These are phyloP conservation scores for Hyposmocoma kahamanoa DNA, from an alignment of 1,140 invertebrate genomes.

Conservation along the genomic window DNA sequence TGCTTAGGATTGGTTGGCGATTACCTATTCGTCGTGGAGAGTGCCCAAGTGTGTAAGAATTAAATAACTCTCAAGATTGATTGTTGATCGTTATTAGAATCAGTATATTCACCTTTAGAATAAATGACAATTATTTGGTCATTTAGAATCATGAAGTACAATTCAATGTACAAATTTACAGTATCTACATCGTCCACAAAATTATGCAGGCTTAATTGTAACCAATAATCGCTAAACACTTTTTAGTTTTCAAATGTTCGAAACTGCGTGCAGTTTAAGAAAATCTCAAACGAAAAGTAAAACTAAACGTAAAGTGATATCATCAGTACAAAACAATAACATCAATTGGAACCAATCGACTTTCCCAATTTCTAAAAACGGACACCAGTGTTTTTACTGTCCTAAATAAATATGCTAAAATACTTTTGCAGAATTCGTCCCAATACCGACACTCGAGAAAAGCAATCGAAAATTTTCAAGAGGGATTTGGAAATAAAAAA, in stretches of 20 bases:
- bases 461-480: constrained; percentile 10
- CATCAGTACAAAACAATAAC: constrained; percentile 5
- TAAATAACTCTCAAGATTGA: neutral
- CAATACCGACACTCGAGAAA: constrained; percentile 28
- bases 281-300: too few species aligned
- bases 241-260: too few species aligned
- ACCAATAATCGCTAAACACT: too few species aligned
- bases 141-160: too few species aligned
- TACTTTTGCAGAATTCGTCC: constrained; percentile 36
- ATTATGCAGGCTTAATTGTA: too few species aligned
- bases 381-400: constrained; percentile 37
- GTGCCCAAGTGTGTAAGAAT: neutral
- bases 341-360: constrained; percentile 27
- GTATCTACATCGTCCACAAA: too few species aligned
- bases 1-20: constrained; percentile 61
- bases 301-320: too few species aligned
- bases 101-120: too few species aligned
- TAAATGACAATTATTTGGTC: too few species aligned
- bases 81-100: too few species aligned
- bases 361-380: constrained; percentile 42
- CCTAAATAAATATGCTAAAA: constrained; percentile 66
- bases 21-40: constrained; percentile 30
- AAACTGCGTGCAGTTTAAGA: too few species aligned
- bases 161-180: too few species aligned
- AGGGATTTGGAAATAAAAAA: constrained; percentile 64